Evolutionary conservation across 1,140 invertebrate genomes (phyloP).

Genomic region (Danaus plexippus): DNA sequence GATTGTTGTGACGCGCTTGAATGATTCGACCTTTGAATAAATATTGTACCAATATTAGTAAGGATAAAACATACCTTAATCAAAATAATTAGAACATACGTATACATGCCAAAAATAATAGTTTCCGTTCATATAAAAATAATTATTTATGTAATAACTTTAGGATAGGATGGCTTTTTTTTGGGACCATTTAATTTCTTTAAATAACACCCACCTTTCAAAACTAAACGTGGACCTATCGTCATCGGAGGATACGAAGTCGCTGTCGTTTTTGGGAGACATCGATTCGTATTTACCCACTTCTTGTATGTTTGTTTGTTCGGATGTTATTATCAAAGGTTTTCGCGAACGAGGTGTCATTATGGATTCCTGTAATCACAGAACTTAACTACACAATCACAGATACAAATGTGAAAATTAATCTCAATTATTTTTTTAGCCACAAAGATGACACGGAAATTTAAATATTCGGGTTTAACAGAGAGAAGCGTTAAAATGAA

Average conservation of each 20-base stretch:
- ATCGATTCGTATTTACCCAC: conserved; percentile 25
- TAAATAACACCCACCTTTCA: conserved; percentile 34
- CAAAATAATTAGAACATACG: too few relatives aligned
- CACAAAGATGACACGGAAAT: too few relatives aligned
- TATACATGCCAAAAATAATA: too few relatives aligned
- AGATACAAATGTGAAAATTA: not conserved
- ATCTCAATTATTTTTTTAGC: not conserved
- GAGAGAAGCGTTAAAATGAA: conserved; percentile 11
- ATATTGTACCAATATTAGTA: too few relatives aligned
- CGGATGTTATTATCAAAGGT: conserved; percentile 80
- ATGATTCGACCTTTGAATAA: conserved; percentile 39
- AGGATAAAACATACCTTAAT: too few relatives aligned
- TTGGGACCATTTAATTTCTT: not conserved
- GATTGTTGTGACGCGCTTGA: conserved; percentile 28
- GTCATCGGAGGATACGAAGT: conserved; percentile 68
- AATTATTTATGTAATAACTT: too few relatives aligned
- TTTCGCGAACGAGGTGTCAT: conserved; percentile 90
- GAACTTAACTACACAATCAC: conserved; percentile 7
- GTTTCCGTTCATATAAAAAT: too few relatives aligned
- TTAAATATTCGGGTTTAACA: not conserved
- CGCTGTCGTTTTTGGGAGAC: conserved; percentile 67
- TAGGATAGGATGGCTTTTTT: not conserved
- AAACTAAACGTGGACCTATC: conserved; percentile 47
- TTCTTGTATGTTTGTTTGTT: conserved; percentile 53
- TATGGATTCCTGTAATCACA: conserved; percentile 81